Evolutionary conservation across 1,140 invertebrate genomes (phyloP).

Genomic region (Fopius arisanus): DNA sequence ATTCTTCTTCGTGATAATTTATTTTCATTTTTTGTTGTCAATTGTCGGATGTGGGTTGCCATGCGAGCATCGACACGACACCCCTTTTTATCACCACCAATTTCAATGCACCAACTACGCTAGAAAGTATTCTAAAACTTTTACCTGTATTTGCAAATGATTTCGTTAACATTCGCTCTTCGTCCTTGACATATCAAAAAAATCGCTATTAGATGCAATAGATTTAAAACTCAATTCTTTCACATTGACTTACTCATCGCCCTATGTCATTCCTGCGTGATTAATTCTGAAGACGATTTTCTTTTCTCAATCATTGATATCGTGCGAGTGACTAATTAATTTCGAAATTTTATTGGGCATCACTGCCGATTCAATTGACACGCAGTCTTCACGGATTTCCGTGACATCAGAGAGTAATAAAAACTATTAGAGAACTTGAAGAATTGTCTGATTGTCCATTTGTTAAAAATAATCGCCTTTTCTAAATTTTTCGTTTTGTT

Average conservation of each 20-base stretch:
- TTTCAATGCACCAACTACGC: neutral
- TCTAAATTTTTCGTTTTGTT: no score
- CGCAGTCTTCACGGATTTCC: neutral
- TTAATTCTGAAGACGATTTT: neutral
- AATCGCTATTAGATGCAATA: neutral
- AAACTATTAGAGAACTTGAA: no score
- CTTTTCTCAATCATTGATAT: neutral
- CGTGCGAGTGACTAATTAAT: neutral
- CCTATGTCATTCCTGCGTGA: neutral
- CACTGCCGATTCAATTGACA: neutral
- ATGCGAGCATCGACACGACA: neutral
- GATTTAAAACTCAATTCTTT: neutral
- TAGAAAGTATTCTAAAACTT: neutral
- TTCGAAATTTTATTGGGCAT: neutral
- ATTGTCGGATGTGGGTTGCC: neutral
- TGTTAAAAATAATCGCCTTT: no score
- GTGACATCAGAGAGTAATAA: no score
- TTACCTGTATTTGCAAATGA: neutral
- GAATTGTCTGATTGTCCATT: no score
- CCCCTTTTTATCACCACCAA: neutral
- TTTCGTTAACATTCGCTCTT: neutral
- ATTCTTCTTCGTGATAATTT: no score
- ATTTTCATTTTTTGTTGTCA: neutral
- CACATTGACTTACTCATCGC: neutral
- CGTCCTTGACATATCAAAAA: neutral